Conservation (phyloP, 2,113 vertebrate species). For the Thomomys bottae region DNA sequence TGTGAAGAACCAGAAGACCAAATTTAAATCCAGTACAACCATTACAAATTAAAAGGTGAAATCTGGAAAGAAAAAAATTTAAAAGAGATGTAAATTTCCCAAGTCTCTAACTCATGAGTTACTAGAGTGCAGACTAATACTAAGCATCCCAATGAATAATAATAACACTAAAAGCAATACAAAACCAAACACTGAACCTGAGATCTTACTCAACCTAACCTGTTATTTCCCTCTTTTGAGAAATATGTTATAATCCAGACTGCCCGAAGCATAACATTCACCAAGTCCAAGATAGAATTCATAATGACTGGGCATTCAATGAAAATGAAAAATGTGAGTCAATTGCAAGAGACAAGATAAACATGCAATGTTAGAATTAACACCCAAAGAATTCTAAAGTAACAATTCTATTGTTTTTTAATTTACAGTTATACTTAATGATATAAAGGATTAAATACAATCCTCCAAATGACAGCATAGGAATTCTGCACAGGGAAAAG, state of each 20-base stretch:
- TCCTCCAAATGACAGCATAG: not conserved
- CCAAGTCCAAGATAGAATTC: not conserved
- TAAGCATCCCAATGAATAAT: not conserved
- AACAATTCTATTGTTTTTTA: not conserved
- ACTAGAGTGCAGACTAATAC: not conserved
- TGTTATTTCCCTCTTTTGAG: not conserved
- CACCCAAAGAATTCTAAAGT: slow-evolving; percentile 20
- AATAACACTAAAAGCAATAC: not conserved
- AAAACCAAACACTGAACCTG: not conserved
- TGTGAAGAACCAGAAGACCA: not conserved
- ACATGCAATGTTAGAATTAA: not conserved
- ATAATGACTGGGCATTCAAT: slow-evolving; percentile 16
- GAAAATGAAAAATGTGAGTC: slow-evolving; percentile 3
- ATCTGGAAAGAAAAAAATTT: not conserved
- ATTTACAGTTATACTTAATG: not conserved
- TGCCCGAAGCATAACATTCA: not conserved
- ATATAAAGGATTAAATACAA: not conserved
- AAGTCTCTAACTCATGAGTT: not conserved
- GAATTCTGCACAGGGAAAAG: not conserved
- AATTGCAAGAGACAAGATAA: slow-evolving; percentile 36
- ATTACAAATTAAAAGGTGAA: not conserved
- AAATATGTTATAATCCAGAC: slow-evolving; percentile 17
- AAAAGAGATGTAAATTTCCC: not conserved
- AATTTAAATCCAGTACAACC: not conserved
- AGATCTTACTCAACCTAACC: not conserved